Percentiles rank a stretch among this genome's conserved stretches.
Conservation (phyloP, 2,888 invertebrate species). For the Athalia circularis region DNA sequence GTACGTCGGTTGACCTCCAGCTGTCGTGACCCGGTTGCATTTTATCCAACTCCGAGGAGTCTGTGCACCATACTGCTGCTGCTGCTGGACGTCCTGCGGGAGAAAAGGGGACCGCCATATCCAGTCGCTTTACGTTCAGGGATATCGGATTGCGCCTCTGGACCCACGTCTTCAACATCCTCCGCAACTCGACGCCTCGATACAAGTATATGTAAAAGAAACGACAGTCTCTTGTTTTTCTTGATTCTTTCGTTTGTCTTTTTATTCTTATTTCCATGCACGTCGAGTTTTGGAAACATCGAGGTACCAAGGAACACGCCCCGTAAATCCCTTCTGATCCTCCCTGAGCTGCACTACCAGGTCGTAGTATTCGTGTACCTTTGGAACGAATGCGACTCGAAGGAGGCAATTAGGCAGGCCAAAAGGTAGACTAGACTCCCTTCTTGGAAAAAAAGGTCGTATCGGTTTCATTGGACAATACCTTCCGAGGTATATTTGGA, state of each 20-base stretch:
- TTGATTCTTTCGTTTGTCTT: background rate
- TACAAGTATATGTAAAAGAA: conserved; percentile 1
- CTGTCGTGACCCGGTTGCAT: conserved; percentile 45
- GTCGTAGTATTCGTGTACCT: conserved; percentile 44
- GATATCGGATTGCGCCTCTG: conserved; percentile 38
- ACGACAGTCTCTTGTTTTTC: conserved; percentile 10
- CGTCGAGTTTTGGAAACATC: conserved; percentile 9
- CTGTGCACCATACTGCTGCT: too few species aligned
- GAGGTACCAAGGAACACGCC: conserved; percentile 30
- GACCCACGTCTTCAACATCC: conserved; percentile 27
- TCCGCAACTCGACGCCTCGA: conserved; percentile 20
- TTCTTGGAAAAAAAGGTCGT: conserved; percentile 49
- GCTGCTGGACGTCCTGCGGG: conserved; percentile 9
- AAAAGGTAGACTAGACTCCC: conserved; percentile 48
- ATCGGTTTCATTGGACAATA: conserved; percentile 65
- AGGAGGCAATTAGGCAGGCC: conserved; percentile 54
- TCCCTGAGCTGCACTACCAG: conserved; percentile 35
- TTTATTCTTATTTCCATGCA: background rate
- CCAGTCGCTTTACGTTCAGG: conserved; percentile 30
- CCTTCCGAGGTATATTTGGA: conserved; percentile 62
- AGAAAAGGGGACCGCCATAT: conserved; percentile 22
- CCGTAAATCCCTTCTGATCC: conserved; percentile 45
- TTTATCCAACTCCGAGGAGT: conserved; percentile 28
- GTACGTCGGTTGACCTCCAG: conserved; percentile 54
- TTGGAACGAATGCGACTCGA: conserved; percentile 47